phyloP scores from a whole-genome alignment of 2,888 invertebrate genomes.

The Drosophila anomelani region DNA sequence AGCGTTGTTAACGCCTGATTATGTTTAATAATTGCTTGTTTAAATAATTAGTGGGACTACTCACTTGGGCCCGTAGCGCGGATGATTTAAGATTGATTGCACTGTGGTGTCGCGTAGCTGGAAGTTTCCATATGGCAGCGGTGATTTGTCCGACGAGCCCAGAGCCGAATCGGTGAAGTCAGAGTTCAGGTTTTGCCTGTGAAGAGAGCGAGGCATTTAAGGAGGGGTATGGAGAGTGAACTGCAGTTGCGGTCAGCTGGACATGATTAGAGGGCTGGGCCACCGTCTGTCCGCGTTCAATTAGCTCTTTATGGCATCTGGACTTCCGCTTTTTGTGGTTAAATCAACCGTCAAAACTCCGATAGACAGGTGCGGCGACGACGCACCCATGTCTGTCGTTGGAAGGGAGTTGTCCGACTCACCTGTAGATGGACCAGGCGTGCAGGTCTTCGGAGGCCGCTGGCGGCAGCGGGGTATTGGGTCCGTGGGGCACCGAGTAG shows the following conservation, averaged over 20 bases:
- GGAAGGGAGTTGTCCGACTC: constrained; percentile 51
- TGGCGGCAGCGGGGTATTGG: constrained; percentile 89
- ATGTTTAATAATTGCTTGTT: constrained; percentile 11
- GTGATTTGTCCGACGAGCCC: constrained; percentile 96
- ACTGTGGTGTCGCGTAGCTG: constrained; percentile 96
- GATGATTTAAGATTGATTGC: constrained; percentile 93
- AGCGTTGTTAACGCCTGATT: constrained; percentile 25
- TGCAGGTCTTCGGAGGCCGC: constrained; percentile 96
- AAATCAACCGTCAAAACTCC: constrained; percentile 72
- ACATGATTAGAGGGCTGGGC: constrained; percentile 46
- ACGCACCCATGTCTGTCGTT: constrained; percentile 15
- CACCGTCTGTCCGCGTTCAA: constrained; percentile 25
- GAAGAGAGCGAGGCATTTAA: constrained; percentile 12
- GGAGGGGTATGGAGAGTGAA: constrained; percentile 2
- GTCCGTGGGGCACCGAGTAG: constrained; percentile 94
- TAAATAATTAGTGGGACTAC: constrained; percentile 73
- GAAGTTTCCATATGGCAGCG: constrained; percentile 96
- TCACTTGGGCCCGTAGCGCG: constrained; percentile 95
- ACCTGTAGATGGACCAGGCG: constrained; percentile 98
- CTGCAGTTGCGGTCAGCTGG: constrained; percentile 62
- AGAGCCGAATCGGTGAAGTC: constrained; percentile 97
- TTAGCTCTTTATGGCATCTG: constrained; percentile 66
- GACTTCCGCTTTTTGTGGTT: constrained; percentile 69
- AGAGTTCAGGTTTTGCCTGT: constrained; percentile 96
- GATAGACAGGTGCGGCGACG: constrained; percentile 68